Evolutionary conservation across 2,113 vertebrate genomes (phyloP), one percentile per base, ranked within the genome.

Genomic region (Heterocephalus glaber): DNA sequence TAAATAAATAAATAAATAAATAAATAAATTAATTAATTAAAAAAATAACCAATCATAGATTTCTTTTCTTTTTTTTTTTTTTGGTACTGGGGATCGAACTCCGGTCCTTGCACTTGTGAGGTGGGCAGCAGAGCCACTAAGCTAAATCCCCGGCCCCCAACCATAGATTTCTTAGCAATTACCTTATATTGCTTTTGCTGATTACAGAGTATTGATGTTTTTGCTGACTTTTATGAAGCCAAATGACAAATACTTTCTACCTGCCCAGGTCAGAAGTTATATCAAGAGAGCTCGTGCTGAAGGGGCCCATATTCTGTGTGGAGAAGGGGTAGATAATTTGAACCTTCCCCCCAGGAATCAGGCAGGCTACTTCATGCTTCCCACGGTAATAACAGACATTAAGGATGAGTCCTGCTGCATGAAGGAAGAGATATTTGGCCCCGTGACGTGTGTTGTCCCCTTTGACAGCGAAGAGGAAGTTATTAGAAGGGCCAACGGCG

Each of bases 361-460:
- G 60, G 97, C 95, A 3, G 99, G 99, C 91, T 99, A 99, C 97
- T 99, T 99, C 96, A 99, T 99, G 99, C 98, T 98, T 35, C 98
- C 99, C 35, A 99, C 99, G 0, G 98, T 99, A 91, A 99, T 99
- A 97, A 96, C 98, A 0, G 99, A 98, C 83, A 76, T 99, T 16
- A 97, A 98, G 8, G 99, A 99, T 87, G 97, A 98, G 52, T 99
- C 99, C 52, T 97, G 98, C 26, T 99, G 99, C 97, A 99, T 99
- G 99, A 99, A 99, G 98, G 99, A 99, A 97, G 99, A 99, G 98
- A 99, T 99, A 97, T 99, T 99, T 86, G 99, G 99, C 33, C 99
- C 99, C 0, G 99, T 99, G 97, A 99, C 99, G 1, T 99, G 99
- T 70, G 96, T 99, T 49, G 98, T 99, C 90, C 98, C 98, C 49